Evolutionary conservation across 2,888 invertebrate genomes (phyloP).

Genomic region (Ormyrus thymus): DNA sequence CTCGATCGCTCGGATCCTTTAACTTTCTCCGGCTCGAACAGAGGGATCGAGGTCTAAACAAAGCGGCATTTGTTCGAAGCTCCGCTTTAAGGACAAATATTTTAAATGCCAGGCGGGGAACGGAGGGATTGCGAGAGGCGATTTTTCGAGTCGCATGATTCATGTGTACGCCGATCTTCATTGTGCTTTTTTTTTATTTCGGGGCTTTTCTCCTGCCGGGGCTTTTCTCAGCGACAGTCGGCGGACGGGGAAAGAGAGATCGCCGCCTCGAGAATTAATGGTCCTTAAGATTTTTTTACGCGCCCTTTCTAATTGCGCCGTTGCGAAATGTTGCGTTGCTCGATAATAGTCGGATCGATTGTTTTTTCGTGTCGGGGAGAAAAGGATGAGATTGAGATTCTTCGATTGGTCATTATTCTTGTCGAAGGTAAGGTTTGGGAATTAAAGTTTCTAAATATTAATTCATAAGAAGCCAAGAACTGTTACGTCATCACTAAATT

Average conservation of each 20-base stretch:
- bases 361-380: too few relatives aligned
- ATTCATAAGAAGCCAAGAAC: too few relatives aligned
- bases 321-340: not conserved
- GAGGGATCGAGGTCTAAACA: conserved; percentile 28
- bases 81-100: conserved; percentile 40
- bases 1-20: not conserved
- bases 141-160: conserved; percentile 25
- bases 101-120: conserved; percentile 22
- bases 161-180: not conserved
- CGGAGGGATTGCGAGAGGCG: not conserved
- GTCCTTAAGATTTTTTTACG: conserved; percentile 9
- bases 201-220: not conserved
- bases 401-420: too few relatives aligned
- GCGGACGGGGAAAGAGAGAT: conserved; percentile 13
- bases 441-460: too few relatives aligned
- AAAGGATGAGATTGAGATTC: too few relatives aligned
- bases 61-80: conserved; percentile 35
- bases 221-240: not conserved
- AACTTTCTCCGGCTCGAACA: conserved; percentile 36
- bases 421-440: too few relatives aligned
- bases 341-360: too few relatives aligned
- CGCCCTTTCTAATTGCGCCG: conserved; percentile 33
- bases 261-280: conserved; percentile 28
- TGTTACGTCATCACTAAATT: too few relatives aligned
- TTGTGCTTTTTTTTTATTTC: not conserved